These are phyloP conservation scores for Stenolophus ochropezus DNA, from an alignment of 2,888 invertebrate genomes.

Conservation along the genomic window DNA sequence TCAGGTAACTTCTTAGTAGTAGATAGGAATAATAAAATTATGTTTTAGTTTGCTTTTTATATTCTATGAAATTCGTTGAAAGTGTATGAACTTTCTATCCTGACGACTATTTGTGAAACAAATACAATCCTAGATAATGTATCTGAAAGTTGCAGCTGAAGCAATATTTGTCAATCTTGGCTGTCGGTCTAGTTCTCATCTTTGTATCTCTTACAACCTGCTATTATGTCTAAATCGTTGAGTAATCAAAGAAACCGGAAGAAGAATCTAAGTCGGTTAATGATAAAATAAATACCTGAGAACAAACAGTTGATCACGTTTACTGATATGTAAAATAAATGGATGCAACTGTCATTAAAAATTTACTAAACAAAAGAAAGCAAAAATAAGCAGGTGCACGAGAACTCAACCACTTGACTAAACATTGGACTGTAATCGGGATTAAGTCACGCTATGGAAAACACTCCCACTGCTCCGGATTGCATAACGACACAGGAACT, in stretches of 20 bases:
- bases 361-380: constrained; percentile 14
- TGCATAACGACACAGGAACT: background rate
- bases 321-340: constrained; percentile 12
- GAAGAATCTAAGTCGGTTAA: constrained; percentile 12
- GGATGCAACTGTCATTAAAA: constrained; percentile 34
- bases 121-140: too few relatives aligned
- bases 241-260: constrained; percentile 6
- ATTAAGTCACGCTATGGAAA: background rate
- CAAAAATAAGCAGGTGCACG: constrained; percentile 16
- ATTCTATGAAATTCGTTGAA: too few relatives aligned
- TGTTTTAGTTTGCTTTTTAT: too few relatives aligned
- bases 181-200: background rate
- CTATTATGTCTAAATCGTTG: background rate
- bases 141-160: background rate
- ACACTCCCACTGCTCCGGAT: background rate
- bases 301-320: constrained; percentile 19
- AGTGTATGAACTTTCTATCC: too few relatives aligned
- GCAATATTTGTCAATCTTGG: background rate
- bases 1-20: too few relatives aligned
- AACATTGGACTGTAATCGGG: constrained; percentile 24
- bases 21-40: too few relatives aligned
- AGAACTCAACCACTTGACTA: constrained; percentile 27
- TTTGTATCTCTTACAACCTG: background rate
- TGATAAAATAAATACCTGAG: constrained; percentile 31
- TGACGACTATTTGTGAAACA: too few relatives aligned